Conservation (phyloP, 2,888 invertebrate species). For the Cryptosula pallasiana region DNA sequence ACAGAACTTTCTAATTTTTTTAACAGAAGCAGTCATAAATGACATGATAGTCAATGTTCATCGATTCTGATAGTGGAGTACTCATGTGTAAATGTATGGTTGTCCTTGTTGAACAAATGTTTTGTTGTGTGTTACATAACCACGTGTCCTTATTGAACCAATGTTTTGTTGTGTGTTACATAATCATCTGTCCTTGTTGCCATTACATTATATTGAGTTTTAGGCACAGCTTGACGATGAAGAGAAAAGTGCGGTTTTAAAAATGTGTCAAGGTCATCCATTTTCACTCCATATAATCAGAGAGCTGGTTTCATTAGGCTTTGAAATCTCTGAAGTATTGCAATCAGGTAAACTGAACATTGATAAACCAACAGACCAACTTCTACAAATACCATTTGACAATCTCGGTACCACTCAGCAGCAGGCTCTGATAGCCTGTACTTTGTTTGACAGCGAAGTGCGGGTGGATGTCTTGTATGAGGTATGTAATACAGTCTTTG, state of each 20-base stretch:
- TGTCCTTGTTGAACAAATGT: too few species aligned
- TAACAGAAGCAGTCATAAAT: too few species aligned
- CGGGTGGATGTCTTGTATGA: neutral
- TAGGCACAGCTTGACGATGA: neutral
- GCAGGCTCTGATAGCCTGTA: neutral
- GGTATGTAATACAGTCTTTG: too few species aligned
- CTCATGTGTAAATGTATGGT: too few species aligned
- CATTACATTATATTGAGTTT: too few species aligned
- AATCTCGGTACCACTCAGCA: neutral
- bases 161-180: too few species aligned
- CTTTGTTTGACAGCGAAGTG: neutral
- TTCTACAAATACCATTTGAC: neutral
- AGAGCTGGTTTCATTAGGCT: neutral
- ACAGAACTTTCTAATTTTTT: too few species aligned
- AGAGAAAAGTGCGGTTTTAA: neutral
- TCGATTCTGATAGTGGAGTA: too few species aligned
- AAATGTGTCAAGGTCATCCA: neutral
- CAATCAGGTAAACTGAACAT: neutral
- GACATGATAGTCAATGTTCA: too few species aligned
- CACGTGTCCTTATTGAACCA: too few species aligned
- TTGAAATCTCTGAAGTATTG: neutral
- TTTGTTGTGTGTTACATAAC: too few species aligned
- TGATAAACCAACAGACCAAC: neutral
- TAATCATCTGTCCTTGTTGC: too few species aligned
- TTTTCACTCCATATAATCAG: neutral